These are phyloP conservation scores for Spisula subtruncata DNA, from an alignment of 2,888 invertebrate species.

Conservation along the genomic window DNA sequence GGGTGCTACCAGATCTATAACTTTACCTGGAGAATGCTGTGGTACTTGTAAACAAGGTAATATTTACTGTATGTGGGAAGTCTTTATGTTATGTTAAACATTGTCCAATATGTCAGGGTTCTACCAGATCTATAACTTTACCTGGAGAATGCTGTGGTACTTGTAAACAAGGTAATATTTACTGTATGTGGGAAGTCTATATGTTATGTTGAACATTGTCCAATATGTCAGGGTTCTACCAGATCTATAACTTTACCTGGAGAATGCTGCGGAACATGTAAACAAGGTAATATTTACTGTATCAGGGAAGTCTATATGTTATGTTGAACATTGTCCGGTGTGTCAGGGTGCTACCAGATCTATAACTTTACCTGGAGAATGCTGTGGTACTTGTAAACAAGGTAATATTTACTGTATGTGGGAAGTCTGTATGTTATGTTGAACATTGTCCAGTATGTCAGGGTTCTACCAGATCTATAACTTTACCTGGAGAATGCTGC, in stretches of 20 bases:
- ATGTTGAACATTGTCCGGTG: slow-evolving; percentile 79
- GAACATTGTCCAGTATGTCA: slow-evolving; percentile 81
- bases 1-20: slow-evolving; percentile 65
- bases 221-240: slow-evolving; percentile 76
- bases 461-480: slow-evolving; percentile 65
- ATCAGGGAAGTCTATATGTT: slow-evolving; percentile 80
- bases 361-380: slow-evolving; percentile 72
- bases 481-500: slow-evolving; percentile 79
- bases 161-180: slow-evolving; percentile 80
- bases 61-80: slow-evolving; percentile 81
- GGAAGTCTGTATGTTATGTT: slow-evolving; percentile 79
- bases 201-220: slow-evolving; percentile 82
- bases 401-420: slow-evolving; percentile 83
- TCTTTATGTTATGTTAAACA: slow-evolving; percentile 79
- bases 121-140: slow-evolving; percentile 62
- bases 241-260: slow-evolving; percentile 65
- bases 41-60: slow-evolving; percentile 80
- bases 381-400: slow-evolving; percentile 81
- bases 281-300: too few species aligned
- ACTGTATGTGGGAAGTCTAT: slow-evolving; percentile 79
- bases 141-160: slow-evolving; percentile 81
- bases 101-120: slow-evolving; percentile 80
- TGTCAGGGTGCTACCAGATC: slow-evolving; percentile 75
- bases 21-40: slow-evolving; percentile 79
- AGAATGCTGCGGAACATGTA: slow-evolving; percentile 82